phyloP scores from a whole-genome alignment of 2,888 invertebrate genomes.

The Agonopterix subpropinquella region DNA sequence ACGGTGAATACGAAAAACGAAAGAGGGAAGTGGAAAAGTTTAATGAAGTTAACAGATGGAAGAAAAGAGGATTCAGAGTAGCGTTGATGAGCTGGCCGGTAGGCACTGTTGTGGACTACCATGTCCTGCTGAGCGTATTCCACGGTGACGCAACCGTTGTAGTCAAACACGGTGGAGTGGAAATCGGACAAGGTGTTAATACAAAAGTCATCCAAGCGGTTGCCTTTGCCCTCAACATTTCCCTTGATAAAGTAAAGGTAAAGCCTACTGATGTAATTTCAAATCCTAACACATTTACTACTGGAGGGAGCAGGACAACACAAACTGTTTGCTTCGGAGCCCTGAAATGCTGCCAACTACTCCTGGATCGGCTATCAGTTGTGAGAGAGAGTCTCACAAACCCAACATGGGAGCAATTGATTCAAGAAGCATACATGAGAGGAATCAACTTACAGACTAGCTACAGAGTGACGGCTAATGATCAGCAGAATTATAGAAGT shows the following conservation, averaged over 20 bases:
- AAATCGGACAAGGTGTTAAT: constrained; percentile 83
- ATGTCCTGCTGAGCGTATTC: constrained; percentile 15
- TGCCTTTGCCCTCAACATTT: constrained; percentile 78
- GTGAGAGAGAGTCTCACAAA: constrained; percentile 53
- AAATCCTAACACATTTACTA: constrained; percentile 77
- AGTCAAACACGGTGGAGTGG: constrained; percentile 77
- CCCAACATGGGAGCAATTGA: constrained; percentile 69
- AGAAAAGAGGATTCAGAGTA: constrained; percentile 78
- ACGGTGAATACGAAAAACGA: constrained; percentile 53
- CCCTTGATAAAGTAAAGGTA: constrained; percentile 75
- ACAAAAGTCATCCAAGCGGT: constrained; percentile 82
- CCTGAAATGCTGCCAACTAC: constrained; percentile 66
- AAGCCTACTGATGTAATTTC: constrained; percentile 77
- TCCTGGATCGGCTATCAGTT: constrained; percentile 61
- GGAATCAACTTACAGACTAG: constrained; percentile 52
- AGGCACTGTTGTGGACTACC: constrained; percentile 10
- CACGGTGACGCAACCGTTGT: constrained; percentile 75
- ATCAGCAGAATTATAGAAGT: constrained; percentile 40
- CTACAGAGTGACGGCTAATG: constrained; percentile 37
- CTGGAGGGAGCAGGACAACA: constrained; percentile 78
- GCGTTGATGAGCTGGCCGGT: constrained; percentile 16
- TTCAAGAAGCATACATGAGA: constrained; percentile 56
- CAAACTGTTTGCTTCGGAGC: constrained; percentile 38
- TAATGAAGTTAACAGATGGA: constrained; percentile 81
- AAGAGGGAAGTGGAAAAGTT: constrained; percentile 62